Percentiles rank a stretch among this genome's conserved stretches.
phyloP scores from a whole-genome alignment of 2,797 vertebrate genomes.

The Dendrocincla fuliginosa region DNA sequence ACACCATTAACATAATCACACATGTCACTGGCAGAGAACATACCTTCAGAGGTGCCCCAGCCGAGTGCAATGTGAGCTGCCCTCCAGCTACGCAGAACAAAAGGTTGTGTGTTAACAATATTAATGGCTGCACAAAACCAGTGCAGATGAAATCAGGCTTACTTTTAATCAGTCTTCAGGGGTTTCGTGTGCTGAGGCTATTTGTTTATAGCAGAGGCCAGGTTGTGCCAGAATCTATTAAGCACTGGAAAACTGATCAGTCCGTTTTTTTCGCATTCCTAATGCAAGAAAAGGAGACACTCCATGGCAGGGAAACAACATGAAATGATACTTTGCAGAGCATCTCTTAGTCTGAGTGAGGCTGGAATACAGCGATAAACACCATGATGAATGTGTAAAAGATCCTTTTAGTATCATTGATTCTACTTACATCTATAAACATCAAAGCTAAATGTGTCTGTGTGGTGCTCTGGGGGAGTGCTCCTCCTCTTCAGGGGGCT shows the following conservation, averaged over 20 bases:
- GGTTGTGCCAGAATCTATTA: slow-evolving; percentile 53
- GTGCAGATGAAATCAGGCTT: slow-evolving; percentile 55
- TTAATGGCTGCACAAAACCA: slow-evolving; percentile 17
- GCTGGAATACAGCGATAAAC: not conserved
- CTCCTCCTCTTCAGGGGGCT: not conserved
- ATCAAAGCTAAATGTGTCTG: not conserved
- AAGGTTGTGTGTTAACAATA: slow-evolving; percentile 63
- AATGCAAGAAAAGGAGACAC: not conserved
- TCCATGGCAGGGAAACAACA: not conserved
- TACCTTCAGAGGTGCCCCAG: slow-evolving; percentile 40
- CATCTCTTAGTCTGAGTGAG: not conserved
- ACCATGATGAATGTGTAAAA: not conserved
- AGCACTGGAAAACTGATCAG: slow-evolving; percentile 14
- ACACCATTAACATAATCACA: slow-evolving; percentile 11
- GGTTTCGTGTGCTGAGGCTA: slow-evolving; percentile 13
- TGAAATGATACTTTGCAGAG: not conserved
- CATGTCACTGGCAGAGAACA: not conserved
- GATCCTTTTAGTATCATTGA: not conserved
- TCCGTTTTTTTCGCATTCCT: not conserved
- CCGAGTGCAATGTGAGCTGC: slow-evolving; percentile 31
- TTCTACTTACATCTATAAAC: not conserved
- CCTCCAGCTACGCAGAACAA: slow-evolving; percentile 53
- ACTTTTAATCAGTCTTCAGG: slow-evolving; percentile 57
- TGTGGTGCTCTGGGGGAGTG: not conserved
- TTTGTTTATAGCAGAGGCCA: slow-evolving; percentile 46